These are phyloP conservation scores for Cochlearius cochlearius DNA, from an alignment of 2,113 vertebrate genomes.

Conservation along the genomic window DNA sequence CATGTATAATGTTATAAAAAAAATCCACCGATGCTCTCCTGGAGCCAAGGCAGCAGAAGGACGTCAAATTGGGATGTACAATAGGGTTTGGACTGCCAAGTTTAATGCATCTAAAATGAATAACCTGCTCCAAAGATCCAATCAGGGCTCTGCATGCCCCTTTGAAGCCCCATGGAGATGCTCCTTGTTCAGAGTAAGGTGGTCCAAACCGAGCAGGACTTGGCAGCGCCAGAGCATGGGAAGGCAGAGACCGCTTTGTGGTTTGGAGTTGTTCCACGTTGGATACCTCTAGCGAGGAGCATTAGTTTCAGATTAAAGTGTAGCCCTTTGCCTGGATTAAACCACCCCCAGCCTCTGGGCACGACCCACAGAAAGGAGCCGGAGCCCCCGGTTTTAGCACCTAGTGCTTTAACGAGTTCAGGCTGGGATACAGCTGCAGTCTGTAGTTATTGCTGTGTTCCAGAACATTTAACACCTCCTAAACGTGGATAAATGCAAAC, in stretches of 20 bases:
- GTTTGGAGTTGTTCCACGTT: not conserved
- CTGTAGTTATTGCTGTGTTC: not conserved
- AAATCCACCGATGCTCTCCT: not conserved
- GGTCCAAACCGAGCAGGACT: not conserved
- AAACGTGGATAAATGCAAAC: not conserved
- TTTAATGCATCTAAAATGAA: not conserved
- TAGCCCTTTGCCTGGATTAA: not conserved
- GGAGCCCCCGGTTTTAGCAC: not conserved
- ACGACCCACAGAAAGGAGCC: not conserved
- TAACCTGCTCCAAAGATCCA: not conserved
- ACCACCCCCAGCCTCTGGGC: not conserved
- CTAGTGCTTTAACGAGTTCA: not conserved
- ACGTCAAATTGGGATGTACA: not conserved
- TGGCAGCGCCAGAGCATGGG: not conserved
- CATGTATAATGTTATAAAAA: not conserved
- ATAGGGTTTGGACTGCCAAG: not conserved
- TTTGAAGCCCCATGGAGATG: not conserved
- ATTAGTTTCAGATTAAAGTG: not conserved
- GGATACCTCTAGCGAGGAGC: not conserved
- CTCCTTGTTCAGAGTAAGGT: not conserved
- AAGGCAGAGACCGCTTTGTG: not conserved
- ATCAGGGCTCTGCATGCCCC: not conserved
- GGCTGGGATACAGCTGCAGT: not conserved
- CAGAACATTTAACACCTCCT: constrained; percentile 3
- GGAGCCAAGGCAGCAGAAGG: constrained; percentile 21